These are phyloP conservation scores for Calameuta idolon DNA, from an alignment of 2,888 invertebrate genomes.

Conservation along the genomic window DNA sequence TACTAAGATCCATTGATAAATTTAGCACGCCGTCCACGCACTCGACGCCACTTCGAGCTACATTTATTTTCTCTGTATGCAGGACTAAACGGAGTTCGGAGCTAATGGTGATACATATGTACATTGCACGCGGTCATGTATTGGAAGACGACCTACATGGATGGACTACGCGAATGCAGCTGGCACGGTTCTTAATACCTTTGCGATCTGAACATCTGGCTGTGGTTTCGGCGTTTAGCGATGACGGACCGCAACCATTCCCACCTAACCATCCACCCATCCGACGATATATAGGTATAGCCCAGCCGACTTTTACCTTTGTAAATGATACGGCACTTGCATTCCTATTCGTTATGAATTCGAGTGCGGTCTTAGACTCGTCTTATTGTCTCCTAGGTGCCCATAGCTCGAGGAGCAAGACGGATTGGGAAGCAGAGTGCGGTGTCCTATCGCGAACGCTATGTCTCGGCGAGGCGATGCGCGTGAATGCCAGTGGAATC, in stretches of 20 bases:
- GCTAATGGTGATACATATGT: not conserved
- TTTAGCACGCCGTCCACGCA: constrained; percentile 43
- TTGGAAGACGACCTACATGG: constrained; percentile 11
- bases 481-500: not conserved
- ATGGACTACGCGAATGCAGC: constrained; percentile 31
- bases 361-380: not conserved
- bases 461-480: not conserved
- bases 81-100: not conserved
- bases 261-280: not conserved
- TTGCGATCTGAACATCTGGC: constrained; percentile 54
- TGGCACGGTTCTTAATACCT: constrained; percentile 35
- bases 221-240: constrained; percentile 61
- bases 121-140: not conserved
- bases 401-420: not conserved
- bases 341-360: not conserved
- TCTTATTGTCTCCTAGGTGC: not conserved
- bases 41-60: not conserved
- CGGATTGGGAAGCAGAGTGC: not conserved
- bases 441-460: not conserved
- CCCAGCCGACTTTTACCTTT: not conserved
- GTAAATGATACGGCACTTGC: not conserved
- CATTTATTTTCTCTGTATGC: not conserved
- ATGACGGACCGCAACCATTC: constrained; percentile 45
- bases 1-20: constrained; percentile 61
- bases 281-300: not conserved